Conservation (phyloP, 2,888 invertebrate genomes). For the Villa cingulata region DNA sequence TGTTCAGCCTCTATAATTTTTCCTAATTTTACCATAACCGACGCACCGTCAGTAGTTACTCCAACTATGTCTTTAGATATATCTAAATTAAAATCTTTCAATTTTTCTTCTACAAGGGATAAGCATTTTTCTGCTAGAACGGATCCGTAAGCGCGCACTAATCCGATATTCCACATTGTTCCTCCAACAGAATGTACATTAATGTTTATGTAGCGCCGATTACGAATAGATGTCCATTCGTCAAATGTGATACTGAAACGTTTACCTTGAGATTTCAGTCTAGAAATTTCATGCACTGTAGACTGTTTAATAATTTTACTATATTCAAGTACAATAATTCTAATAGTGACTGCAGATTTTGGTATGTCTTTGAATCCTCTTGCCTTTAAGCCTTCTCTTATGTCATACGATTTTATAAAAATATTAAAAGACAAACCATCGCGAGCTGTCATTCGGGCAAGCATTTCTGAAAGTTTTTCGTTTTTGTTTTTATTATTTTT, state of each 20-base stretch:
- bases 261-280: background rate
- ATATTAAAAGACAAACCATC: constrained; percentile 3
- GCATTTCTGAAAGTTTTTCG: background rate
- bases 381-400: constrained; percentile 3
- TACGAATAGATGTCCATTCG: constrained; percentile 4
- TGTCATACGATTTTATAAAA: constrained; percentile 2
- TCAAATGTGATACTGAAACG: constrained; percentile 3
- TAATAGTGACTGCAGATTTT: constrained; percentile 1
- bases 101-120: background rate
- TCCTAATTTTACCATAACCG: background rate
- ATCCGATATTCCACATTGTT: constrained; percentile 4
- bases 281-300: background rate
- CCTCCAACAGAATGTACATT: constrained; percentile 1
- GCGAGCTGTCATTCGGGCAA: constrained; percentile 1
- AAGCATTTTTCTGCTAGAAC: constrained; percentile 4
- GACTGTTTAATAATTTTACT: background rate
- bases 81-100: no score
- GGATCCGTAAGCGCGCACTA: background rate
- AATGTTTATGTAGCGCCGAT: constrained; percentile 2
- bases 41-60: background rate
- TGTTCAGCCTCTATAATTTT: background rate
- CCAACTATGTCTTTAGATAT: background rate
- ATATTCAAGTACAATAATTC: background rate
- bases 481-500: background rate
- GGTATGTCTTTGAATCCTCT: constrained; percentile 1